These are phyloP conservation scores for Synanthedon tipuliformis DNA, from an alignment of 2,888 invertebrate species.

Conservation along the genomic window DNA sequence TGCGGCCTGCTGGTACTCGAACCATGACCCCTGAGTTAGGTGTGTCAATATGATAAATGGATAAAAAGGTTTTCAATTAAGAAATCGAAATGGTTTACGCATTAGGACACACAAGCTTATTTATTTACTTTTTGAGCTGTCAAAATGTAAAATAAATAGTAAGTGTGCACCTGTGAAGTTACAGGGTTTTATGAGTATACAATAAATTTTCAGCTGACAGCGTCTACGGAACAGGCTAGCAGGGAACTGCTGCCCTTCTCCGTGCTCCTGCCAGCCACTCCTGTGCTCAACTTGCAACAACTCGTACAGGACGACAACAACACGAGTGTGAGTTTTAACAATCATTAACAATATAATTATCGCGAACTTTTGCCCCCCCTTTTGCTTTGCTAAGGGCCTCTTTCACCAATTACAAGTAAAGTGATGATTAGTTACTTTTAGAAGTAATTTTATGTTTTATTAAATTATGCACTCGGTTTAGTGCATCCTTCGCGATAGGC, in stretches of 20 bases:
- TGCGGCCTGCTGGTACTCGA: background rate
- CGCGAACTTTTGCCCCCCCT: too few relatives aligned
- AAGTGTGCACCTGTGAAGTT: background rate
- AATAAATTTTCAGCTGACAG: constrained; percentile 20
- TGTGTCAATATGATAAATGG: too few relatives aligned
- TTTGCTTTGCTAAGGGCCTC: too few relatives aligned
- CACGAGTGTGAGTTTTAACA: background rate
- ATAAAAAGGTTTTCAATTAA: background rate
- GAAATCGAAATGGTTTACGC: background rate
- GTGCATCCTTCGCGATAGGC: too few relatives aligned
- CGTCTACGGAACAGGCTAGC: constrained; percentile 11
- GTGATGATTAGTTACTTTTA: too few relatives aligned
- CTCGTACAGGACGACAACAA: background rate
- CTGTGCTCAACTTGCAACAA: constrained; percentile 61
- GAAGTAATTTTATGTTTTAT: too few relatives aligned
- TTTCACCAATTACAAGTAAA: too few relatives aligned
- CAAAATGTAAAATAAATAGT: background rate
- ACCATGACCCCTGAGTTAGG: too few relatives aligned
- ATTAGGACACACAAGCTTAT: background rate
- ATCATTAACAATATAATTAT: too few relatives aligned
- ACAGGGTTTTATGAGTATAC: background rate
- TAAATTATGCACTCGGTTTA: too few relatives aligned
- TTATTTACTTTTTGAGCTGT: background rate
- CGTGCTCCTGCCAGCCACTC: constrained; percentile 83
- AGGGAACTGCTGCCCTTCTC: constrained; percentile 74